phyloP scores from a whole-genome alignment of 2,888 invertebrate genomes.

The Napeogenes sylphis region DNA sequence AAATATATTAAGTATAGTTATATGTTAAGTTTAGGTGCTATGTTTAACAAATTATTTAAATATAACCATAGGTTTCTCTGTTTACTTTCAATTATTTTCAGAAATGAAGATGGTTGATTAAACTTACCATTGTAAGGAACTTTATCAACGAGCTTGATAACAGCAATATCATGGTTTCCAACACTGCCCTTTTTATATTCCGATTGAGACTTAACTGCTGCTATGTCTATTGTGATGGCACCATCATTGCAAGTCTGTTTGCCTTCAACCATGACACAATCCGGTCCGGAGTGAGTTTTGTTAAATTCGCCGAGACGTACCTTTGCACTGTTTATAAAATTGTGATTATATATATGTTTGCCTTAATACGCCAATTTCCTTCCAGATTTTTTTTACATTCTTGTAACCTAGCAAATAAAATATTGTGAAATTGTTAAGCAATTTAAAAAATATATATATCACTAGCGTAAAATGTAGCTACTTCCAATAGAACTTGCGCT shows the following conservation, averaged over 20 bases:
- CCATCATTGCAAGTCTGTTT: constrained; percentile 61
- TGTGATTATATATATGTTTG: background rate
- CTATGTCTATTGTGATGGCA: constrained; percentile 49
- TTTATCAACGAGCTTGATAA: constrained; percentile 52
- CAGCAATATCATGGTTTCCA: constrained; percentile 53
- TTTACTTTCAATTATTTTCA: no score
- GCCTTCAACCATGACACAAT: constrained; percentile 51
- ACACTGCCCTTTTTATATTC: constrained; percentile 25
- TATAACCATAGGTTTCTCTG: no score
- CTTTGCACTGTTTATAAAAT: constrained; percentile 31
- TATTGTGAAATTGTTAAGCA: no score
- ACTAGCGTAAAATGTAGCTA: no score
- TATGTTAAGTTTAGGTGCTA: no score
- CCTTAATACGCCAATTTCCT: no score
- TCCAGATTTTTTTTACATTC: no score
- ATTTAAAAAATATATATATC: no score
- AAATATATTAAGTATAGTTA: no score
- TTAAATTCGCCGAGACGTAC: constrained; percentile 70
- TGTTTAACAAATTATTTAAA: no score
- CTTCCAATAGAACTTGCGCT: no score
- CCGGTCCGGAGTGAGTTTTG: constrained; percentile 46
- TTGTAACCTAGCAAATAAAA: no score
- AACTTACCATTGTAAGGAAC: constrained; percentile 52
- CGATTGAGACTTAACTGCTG: constrained; percentile 53
- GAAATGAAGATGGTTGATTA: background rate